Base-by-base conservation (phyloP, 53 echinoderm and acorn worm species). In the Patiria pectinifera region DNA sequence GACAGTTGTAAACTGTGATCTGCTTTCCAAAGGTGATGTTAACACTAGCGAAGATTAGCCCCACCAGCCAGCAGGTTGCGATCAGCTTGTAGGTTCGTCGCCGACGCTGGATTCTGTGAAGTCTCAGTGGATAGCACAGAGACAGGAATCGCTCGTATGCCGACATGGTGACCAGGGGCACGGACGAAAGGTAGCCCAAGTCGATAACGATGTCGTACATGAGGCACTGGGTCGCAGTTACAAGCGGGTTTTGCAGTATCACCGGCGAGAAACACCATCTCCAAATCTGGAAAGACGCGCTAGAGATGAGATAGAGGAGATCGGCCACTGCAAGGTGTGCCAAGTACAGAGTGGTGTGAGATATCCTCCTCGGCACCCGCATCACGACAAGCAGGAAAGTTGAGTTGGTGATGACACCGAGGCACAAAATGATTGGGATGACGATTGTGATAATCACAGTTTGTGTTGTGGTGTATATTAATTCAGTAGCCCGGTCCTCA, bases 391-490 rank as follows among this genome's bases (percentile, higher is more conserved):
- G 62, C 6, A 92, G 76, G 59, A 92, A 85, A 62, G 46, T 78
- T 10, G 71, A 46, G 85, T 92, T 92, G 14, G 45, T 78, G 6
- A 85, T 49, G 6, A 85, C 61, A 23, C 92, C 92, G 62, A 84
- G 15, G 25, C 23, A 75, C 75, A 92, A 14, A 59, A 92, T 85
- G 61, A 85, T 92, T 2, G 92, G 92, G 46, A 85, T 70, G 13
- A 92, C 22, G 16, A 85, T 16, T 25, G 92, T 92, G n/a, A 92
- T 78, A n/a, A 92, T 85, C 4, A 85, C 45, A n/a, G 76, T 85
- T 15, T 77, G 85, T 75, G 48, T 69, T 12, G 58, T 15, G 14
- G 45, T 45, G 43, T 26, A 87, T 11, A 43, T 15, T 35, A 25
- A 66, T 14, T 25, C 4, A 0, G 66, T 18, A 66, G 63, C 84